phyloP scores from a whole-genome alignment of 2,797 vertebrate species.

The Danio albolineatus region DNA sequence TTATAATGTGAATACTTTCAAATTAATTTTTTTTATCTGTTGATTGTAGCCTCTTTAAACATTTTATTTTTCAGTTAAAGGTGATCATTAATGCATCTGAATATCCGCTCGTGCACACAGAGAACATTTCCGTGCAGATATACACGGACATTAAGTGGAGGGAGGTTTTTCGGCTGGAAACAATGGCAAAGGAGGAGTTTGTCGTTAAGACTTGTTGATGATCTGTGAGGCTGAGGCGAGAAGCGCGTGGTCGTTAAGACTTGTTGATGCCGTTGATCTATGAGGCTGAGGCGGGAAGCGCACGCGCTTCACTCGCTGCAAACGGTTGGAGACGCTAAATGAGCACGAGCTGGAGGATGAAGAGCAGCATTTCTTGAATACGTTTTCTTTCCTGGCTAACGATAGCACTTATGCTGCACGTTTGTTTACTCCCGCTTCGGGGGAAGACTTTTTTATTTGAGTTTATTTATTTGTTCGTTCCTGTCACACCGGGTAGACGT shows the following conservation, averaged over 20 bases:
- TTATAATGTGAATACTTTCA: too few relatives aligned
- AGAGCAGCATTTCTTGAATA: conserved; percentile 35
- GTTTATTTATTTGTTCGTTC: conserved; percentile 70
- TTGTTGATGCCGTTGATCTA: conserved; percentile 78
- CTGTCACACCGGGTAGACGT: conserved; percentile 73
- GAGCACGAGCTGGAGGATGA: conserved; percentile 12
- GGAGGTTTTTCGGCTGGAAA: conserved; percentile 59
- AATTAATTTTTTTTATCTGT: too few relatives aligned
- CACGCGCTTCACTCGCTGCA: conserved; percentile 44
- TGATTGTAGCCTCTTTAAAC: too few relatives aligned
- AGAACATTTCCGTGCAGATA: conserved; percentile 58
- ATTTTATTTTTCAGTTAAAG: background rate
- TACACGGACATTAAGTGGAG: conserved; percentile 57
- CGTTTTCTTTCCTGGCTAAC: conserved; percentile 40
- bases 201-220: conserved; percentile 80
- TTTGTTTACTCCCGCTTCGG: conserved; percentile 39
- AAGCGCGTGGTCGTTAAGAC: conserved; percentile 69
- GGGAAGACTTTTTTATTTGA: conserved; percentile 53
- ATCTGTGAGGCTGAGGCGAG: conserved; percentile 62
- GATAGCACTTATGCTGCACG: conserved; percentile 43
- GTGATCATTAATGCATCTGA: background rate
- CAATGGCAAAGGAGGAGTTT: conserved; percentile 66
- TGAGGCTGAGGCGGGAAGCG: conserved; percentile 60
- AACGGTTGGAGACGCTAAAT: conserved; percentile 26
- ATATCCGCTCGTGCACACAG: conserved; percentile 54